Conservation (phyloP, 2,888 invertebrate genomes). For the Arrhopalites spinosus region DNA sequence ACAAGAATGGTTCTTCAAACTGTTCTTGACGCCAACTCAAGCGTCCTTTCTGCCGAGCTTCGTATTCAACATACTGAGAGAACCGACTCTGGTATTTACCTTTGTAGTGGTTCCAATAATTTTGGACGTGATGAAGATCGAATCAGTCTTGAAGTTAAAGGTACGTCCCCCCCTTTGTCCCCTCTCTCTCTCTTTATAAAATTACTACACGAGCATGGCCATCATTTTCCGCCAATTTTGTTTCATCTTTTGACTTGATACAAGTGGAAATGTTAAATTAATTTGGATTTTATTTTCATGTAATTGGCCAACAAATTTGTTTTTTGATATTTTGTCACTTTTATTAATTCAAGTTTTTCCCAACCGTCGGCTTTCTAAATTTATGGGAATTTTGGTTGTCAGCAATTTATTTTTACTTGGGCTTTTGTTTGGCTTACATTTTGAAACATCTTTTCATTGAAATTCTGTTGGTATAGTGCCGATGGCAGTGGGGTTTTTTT, state of each 20-base stretch:
- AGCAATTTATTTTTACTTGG: background rate
- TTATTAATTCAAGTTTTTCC: too few species aligned
- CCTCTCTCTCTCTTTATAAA: background rate
- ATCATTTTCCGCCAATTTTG: background rate
- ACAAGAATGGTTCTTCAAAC: slow-evolving; percentile 34
- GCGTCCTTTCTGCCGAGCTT: slow-evolving; percentile 44
- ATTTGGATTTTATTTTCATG: too few species aligned
- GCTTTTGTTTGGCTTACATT: background rate
- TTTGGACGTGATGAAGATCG: slow-evolving; percentile 49
- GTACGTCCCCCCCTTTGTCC: slow-evolving; percentile 27
- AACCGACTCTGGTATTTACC: slow-evolving; percentile 47
- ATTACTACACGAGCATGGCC: background rate
- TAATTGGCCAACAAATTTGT: too few species aligned
- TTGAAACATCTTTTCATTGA: background rate
- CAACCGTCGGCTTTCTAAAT: too few species aligned
- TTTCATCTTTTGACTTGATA: background rate
- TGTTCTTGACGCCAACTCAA: slow-evolving; percentile 42
- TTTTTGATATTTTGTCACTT: too few species aligned
- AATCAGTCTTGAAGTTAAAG: slow-evolving; percentile 51
- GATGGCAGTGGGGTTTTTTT: too few species aligned
- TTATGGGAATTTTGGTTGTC: background rate
- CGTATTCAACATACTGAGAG: slow-evolving; percentile 42
- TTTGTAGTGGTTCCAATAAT: slow-evolving; percentile 48
- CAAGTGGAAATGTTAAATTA: too few species aligned
- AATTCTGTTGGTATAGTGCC: too few species aligned